Evolutionary conservation across 2,888 invertebrate species (phyloP), one percentile per base, ranked within the genome.

Genomic region (Cenopis cana): DNA sequence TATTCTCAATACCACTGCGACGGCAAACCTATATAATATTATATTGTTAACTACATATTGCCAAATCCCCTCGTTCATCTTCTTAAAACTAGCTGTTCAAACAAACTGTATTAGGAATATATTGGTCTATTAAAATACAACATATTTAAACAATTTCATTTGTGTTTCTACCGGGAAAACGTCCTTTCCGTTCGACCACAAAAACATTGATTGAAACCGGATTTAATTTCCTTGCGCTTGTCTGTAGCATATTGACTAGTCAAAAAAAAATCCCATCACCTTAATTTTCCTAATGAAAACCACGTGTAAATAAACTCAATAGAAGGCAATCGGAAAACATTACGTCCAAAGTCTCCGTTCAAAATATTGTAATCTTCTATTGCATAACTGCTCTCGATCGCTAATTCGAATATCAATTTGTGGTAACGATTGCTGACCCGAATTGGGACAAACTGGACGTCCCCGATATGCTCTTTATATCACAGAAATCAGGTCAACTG

Each of bases 351-450:
- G 38, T 60, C 18, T 38, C 41, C 24, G 12, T 41, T 52, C 4
- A 52, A 20, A 24, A 52, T 38, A 59, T 57, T 38, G 41, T 65
- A 52, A 65, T 59, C 57, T 65, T 54, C 20, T 46, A 29, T 66
- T 66, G 36, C 29, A 46, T 36, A 70, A 70, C 41, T 29, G 59
- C 18, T 64, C 41, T 54, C 38, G 55, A 64, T 64, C 46, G 59
- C 65, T 76, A 78, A 80, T 81, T 78, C 54, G 46, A 60, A 78
- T 76, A 78, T 67, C 74, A 79, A 77, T 81, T 79, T 73, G 71
- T 76, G 75, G 70, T 77, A 77, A 77, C 71, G 74, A 74, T 70
- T 74, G 68, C 61, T 74, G 77, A 67, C 76, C 76, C 57, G 60
- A 76, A 76, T 76, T 72, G 56, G 67, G 49, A 20, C 61, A 57